Conservation (phyloP, 2,888 invertebrate species). For the Tachina fera region DNA sequence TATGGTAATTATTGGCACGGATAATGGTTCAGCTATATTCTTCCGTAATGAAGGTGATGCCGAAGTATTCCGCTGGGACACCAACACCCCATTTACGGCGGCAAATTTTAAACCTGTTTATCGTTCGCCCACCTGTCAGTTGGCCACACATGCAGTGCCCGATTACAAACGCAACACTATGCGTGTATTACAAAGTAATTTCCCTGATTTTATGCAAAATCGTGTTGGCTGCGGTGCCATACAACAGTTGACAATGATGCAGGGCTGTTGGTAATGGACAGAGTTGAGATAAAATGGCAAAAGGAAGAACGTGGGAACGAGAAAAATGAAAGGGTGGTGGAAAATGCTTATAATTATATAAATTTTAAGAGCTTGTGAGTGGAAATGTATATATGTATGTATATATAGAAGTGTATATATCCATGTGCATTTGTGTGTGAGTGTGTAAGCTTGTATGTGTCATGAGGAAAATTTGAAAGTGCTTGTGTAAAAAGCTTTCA, state of each 20-base stretch:
- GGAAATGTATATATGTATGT: too few species aligned
- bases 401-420: background rate
- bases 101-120: constrained; percentile 84
- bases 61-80: constrained; percentile 86
- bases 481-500: background rate
- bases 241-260: constrained; percentile 84
- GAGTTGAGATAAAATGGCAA: background rate
- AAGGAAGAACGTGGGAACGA: too few species aligned
- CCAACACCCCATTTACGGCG: constrained; percentile 82
- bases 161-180: constrained; percentile 85
- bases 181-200: constrained; percentile 86
- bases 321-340: background rate
- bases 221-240: constrained; percentile 86
- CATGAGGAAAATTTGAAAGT: background rate
- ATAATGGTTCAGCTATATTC: constrained; percentile 85
- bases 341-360: background rate
- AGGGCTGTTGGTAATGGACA: constrained; percentile 79
- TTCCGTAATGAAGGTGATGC: constrained; percentile 85
- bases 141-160: constrained; percentile 86
- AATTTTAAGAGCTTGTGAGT: background rate
- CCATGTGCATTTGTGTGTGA: background rate
- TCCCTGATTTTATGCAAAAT: constrained; percentile 86
- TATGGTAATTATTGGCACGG: constrained; percentile 86
- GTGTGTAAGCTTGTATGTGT: background rate
- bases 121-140: constrained; percentile 83